phyloP scores from a whole-genome alignment of 2,888 invertebrate species.

The Drosophila prostipennis region DNA sequence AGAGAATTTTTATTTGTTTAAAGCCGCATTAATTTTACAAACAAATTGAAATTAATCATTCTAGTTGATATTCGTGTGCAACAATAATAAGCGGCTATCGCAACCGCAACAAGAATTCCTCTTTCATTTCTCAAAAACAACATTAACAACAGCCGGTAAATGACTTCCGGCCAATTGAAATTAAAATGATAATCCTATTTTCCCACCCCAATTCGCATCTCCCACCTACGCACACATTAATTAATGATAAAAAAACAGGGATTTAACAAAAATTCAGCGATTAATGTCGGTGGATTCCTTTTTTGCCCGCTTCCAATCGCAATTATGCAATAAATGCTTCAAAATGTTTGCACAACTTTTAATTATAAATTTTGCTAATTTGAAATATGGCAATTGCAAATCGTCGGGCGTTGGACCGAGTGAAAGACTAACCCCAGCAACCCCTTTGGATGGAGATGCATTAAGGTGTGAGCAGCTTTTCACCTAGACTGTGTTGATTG shows the following conservation, averaged over 20 bases:
- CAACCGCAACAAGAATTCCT: neutral
- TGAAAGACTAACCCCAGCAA: neutral
- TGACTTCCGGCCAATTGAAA: conserved; percentile 50
- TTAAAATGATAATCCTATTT: conserved; percentile 38
- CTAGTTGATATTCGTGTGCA: neutral
- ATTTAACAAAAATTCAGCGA: neutral
- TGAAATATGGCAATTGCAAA: conserved; percentile 28
- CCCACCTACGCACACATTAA: neutral
- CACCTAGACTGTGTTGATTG: conserved; percentile 5
- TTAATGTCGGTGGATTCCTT: conserved; percentile 40
- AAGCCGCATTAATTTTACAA: neutral
- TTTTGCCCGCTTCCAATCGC: conserved; percentile 23
- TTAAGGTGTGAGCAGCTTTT: conserved; percentile 1
- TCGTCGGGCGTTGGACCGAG: neutral
- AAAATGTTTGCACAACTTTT: conserved; percentile 35
- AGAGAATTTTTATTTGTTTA: neutral
- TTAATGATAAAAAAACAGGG: conserved; percentile 4
- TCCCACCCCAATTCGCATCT: neutral
- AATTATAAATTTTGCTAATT: conserved; percentile 35
- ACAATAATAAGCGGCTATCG: neutral
- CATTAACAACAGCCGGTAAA: conserved; percentile 49
- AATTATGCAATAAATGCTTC: conserved; percentile 48
- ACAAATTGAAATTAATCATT: conserved; percentile 1
- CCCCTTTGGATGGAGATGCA: neutral
- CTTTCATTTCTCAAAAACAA: conserved; percentile 10